A percentile compares a stretch with the other conserved stretches of the same genome.
Evolutionary conservation across 2,113 vertebrate genomes (phyloP).

Genomic region (Caranx ignobilis): DNA sequence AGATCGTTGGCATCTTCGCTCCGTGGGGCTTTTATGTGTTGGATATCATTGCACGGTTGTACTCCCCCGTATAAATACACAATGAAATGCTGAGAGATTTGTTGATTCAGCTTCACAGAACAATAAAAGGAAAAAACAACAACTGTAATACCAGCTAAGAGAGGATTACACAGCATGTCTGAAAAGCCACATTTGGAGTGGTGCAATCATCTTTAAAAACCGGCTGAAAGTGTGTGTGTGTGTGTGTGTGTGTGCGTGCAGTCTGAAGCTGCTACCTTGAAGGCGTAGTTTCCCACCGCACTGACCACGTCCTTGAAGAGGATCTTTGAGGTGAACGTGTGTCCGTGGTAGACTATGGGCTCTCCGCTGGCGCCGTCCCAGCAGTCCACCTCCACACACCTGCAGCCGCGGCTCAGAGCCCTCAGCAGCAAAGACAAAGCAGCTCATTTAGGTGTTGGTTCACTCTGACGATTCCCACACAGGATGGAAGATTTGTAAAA

Average conservation of each 20-base stretch:
- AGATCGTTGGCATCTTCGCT: slow-evolving; percentile 8
- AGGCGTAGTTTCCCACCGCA: slow-evolving; percentile 91
- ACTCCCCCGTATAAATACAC: slow-evolving; percentile 40
- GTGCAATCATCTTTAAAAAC: not conserved
- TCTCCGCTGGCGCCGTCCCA: slow-evolving; percentile 95
- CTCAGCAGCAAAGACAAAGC: slow-evolving; percentile 51
- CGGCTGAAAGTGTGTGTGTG: not conserved
- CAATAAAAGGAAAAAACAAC: slow-evolving; percentile 16
- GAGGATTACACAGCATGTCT: not conserved
- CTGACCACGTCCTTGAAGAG: slow-evolving; percentile 92
- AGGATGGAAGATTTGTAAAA: too few relatives aligned
- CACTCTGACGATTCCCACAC: not conserved
- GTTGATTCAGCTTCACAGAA: slow-evolving; percentile 31
- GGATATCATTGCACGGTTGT: slow-evolving; percentile 38
- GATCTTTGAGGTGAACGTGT: slow-evolving; percentile 96
- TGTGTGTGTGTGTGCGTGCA: too few relatives aligned
- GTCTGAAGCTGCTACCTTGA: slow-evolving; percentile 84
- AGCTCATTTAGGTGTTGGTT: not conserved
- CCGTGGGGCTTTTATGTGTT: slow-evolving; percentile 9
- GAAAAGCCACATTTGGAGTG: not conserved
- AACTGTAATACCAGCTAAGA: slow-evolving; percentile 5
- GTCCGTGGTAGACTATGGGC: slow-evolving; percentile 94
- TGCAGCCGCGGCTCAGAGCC: slow-evolving; percentile 91
- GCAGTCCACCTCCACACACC: slow-evolving; percentile 95
- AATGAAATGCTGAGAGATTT: slow-evolving; percentile 28